Conservation (phyloP, 2,113 vertebrate genomes). For the Ramphastos sulfuratus region DNA sequence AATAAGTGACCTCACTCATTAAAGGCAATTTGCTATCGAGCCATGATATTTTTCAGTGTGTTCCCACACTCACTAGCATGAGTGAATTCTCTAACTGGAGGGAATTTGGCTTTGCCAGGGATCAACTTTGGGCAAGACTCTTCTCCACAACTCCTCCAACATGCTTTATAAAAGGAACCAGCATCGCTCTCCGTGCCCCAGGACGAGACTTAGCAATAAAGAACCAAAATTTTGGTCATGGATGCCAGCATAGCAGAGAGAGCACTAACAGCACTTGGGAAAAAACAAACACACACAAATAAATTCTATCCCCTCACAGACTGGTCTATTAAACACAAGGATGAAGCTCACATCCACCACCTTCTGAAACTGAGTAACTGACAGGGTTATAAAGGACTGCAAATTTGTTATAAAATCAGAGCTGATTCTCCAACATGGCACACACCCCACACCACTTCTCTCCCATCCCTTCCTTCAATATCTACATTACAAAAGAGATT, state of each 20-base stretch:
- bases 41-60: background rate
- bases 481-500: background rate
- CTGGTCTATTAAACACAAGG: background rate
- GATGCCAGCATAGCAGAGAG: background rate
- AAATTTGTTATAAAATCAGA: background rate
- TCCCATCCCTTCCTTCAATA: background rate
- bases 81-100: background rate
- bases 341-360: fast-evolving
- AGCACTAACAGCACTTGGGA: background rate
- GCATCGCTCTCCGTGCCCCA: background rate
- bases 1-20: background rate
- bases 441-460: background rate
- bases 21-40: background rate
- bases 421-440: background rate
- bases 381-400: background rate
- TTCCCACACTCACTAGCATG: background rate
- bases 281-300: no score
- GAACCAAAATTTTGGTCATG: fast-evolving
- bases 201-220: background rate
- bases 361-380: background rate
- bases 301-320: background rate
- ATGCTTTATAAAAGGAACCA: fast-evolving
- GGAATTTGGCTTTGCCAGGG: background rate
- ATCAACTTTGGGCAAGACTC: background rate
- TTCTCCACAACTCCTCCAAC: background rate